A percentile compares a stretch with the other conserved stretches of the same genome.
Conservation (phyloP, 2,797 vertebrate species). For the Amphiprion clarkii region DNA sequence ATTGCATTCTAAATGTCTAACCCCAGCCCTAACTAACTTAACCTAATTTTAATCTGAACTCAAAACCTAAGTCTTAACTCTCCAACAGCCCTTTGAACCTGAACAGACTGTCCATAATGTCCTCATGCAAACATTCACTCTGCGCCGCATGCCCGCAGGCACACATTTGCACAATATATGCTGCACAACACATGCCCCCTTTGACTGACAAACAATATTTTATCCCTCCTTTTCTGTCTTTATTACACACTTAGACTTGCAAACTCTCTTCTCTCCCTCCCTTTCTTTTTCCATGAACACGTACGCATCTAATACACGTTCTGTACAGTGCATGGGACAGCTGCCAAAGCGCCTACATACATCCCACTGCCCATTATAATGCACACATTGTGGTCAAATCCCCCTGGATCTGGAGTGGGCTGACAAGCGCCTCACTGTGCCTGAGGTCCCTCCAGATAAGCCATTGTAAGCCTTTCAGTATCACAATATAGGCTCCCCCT, state of each 20-base stretch:
- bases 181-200: constrained; percentile 29
- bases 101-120: neutral
- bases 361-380: constrained; percentile 73
- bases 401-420: constrained; percentile 70
- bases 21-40: neutral
- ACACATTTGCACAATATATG: constrained; percentile 23
- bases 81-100: neutral
- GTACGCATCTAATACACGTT: constrained; percentile 48
- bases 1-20: neutral
- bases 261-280: constrained; percentile 42
- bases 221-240: constrained; percentile 33
- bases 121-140: neutral
- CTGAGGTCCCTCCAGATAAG: constrained; percentile 77
- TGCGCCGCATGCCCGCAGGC: constrained; percentile 17
- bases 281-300: constrained; percentile 25
- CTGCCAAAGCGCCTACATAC: constrained; percentile 70
- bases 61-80: neutral
- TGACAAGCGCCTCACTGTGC: constrained; percentile 80
- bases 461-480: constrained; percentile 81
- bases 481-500: constrained; percentile 74
- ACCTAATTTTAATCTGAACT: neutral
- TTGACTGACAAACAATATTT: constrained; percentile 48
- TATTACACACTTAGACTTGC: constrained; percentile 55
- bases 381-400: constrained; percentile 77
- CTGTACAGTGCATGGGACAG: constrained; percentile 70